Conservation (phyloP, 2,797 vertebrate species). For the Dromococcyx pavoninus region DNA sequence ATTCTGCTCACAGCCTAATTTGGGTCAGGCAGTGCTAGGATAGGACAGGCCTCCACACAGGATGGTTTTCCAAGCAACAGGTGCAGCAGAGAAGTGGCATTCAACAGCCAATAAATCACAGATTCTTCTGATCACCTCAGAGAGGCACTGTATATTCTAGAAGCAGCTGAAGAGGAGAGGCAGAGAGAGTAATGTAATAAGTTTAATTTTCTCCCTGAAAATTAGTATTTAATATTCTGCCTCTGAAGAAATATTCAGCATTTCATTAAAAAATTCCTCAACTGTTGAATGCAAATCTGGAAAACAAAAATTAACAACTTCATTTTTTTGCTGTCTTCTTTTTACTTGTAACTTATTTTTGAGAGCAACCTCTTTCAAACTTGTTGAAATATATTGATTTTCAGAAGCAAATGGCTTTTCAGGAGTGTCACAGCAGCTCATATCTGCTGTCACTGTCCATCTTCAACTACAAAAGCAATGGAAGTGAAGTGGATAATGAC, state of each 20-base stretch:
- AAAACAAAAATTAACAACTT: neutral
- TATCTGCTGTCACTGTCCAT: neutral
- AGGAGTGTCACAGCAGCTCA: neutral
- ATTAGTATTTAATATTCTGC: neutral
- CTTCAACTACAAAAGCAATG: neutral
- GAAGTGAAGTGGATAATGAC: neutral
- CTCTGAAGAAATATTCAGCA: neutral
- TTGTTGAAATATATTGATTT: slow-evolving; percentile 9
- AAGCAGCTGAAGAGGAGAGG: neutral
- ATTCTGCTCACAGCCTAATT: neutral
- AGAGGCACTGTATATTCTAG: neutral
- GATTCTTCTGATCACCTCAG: neutral
- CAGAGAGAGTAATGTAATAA: neutral
- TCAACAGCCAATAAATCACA: neutral
- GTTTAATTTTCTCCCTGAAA: neutral
- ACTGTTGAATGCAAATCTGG: neutral
- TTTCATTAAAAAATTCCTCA: neutral
- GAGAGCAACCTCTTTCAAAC: neutral
- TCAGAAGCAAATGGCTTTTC: neutral
- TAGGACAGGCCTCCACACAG: neutral
- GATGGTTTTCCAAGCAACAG: neutral
- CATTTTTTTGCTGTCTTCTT: neutral
- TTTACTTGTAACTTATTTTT: neutral
- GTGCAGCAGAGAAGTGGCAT: neutral
- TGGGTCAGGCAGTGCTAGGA: neutral